Evolutionary conservation across 2,888 invertebrate genomes (phyloP), one percentile per base, ranked within the genome.

Genomic region (Phasia obesa): DNA sequence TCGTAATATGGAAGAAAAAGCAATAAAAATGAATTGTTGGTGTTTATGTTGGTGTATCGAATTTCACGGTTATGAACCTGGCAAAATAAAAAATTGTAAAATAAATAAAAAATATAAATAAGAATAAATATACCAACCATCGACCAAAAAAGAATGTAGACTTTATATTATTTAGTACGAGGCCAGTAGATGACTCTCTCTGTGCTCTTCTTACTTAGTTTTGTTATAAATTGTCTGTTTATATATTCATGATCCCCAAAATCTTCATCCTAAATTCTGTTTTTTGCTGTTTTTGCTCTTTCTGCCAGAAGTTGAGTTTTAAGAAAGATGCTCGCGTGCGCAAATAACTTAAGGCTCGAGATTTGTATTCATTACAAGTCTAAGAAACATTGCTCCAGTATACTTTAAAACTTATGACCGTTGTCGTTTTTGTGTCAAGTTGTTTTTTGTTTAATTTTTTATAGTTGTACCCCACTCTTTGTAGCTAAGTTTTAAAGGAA

Each of bases 301-400:
- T 25, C 23, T 60, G 17, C 38, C 49, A 42, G 11, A 19, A 51
- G 21, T 76, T 60, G 44, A 31, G 15, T n/a, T 62, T 69, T 23
- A 31, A 55, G 67, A 74, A 55, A 60, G 67, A 74, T 53, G 73
- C 57, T 77, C 67, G 84, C 82, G 77, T 85, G 85, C 64, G 62
- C 84, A 85, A 85, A 85, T 85, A 85, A 85, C 84, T 84, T 82
- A 77, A 84, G 84, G 81, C 84, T 81, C 78, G 81, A 84, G 84
- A 84, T 85, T 85, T 85, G 85, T 85, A 85, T 86, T 84, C 84
- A 85, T 86, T 85, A 86, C 85, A 60, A 77, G 62, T 51, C 49
- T 47, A 23, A 62, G 57, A 21, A 69, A 64, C 44, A 70, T 25
- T 74, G 67, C 71, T 60, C 62, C 55, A 64, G 55, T 73, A 67